Conservation (phyloP, 2,797 vertebrate genomes). For the Emys orbicularis region DNA sequence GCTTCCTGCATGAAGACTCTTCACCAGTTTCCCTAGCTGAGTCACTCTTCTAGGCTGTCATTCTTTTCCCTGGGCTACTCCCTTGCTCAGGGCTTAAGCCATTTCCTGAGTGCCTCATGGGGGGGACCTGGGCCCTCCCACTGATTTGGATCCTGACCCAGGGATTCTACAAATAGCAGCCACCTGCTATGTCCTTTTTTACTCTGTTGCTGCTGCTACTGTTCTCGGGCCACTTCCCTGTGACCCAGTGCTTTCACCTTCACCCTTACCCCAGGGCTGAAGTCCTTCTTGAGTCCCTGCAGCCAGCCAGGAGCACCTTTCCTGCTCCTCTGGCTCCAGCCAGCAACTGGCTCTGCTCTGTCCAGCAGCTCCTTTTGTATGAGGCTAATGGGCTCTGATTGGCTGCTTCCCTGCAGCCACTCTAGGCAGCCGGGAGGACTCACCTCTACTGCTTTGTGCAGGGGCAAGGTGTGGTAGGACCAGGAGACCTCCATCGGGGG, state of each 20-base stretch:
- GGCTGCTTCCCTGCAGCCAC: not conserved
- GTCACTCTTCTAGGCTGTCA: not conserved
- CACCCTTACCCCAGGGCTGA: not conserved
- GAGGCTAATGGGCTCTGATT: not conserved
- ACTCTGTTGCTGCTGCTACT: not conserved
- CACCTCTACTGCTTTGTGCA: not conserved
- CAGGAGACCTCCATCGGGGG: not conserved
- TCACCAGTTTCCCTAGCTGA: not conserved
- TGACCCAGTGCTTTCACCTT: too few relatives aligned
- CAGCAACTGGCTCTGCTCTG: not conserved
- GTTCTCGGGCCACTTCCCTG: not conserved
- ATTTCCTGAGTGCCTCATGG: not conserved
- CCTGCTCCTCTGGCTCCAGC: not conserved
- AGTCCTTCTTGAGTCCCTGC: not conserved
- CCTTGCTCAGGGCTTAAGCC: not conserved
- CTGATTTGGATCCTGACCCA: not conserved
- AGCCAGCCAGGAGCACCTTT: not conserved
- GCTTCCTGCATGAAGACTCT: not conserved
- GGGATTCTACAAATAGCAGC: not conserved
- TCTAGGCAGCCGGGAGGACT: not conserved
- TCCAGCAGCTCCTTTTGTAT: not conserved
- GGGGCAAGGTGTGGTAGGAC: not conserved
- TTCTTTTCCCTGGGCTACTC: not conserved
- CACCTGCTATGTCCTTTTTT: not conserved
- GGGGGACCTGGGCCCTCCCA: not conserved